Evolutionary conservation across 2,888 invertebrate genomes (phyloP).

Genomic region (Tenodera sinensis): DNA sequence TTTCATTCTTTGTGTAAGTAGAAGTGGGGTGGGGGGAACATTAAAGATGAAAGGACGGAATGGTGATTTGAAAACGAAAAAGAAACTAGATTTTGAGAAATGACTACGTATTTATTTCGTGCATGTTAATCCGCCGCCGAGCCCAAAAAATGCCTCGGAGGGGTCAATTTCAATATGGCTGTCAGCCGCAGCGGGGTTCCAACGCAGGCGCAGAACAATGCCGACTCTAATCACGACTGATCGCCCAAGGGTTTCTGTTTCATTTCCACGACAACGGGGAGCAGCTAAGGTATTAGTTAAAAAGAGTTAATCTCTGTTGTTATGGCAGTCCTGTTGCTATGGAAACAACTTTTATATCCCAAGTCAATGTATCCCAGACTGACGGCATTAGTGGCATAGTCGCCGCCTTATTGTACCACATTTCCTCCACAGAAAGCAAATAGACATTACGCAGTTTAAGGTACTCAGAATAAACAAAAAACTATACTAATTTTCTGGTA

Average conservation of each 20-base stretch:
- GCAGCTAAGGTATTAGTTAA: neutral
- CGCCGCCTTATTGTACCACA: too few species aligned
- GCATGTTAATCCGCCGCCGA: slow-evolving; percentile 5
- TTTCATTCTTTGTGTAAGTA: neutral
- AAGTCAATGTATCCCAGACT: too few species aligned
- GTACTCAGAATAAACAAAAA: too few species aligned
- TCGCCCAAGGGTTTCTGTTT: slow-evolving; percentile 12
- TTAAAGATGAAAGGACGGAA: neutral
- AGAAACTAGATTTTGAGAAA: slow-evolving; percentile 11
- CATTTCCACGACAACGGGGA: neutral
- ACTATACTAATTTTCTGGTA: too few species aligned
- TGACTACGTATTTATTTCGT: slow-evolving; percentile 16
- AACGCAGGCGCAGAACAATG: slow-evolving; percentile 21
- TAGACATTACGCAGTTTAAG: too few species aligned
- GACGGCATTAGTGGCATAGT: too few species aligned
- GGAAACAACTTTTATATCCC: too few species aligned
- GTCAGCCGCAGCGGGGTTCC: slow-evolving; percentile 17
- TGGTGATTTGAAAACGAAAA: slow-evolving; percentile 9
- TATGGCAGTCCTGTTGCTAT: too few species aligned
- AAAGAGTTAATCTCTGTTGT: neutral
- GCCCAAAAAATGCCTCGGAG: slow-evolving; percentile 10
- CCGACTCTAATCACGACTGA: slow-evolving; percentile 11
- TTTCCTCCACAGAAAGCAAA: too few species aligned
- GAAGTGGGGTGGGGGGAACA: neutral
- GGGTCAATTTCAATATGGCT: slow-evolving; percentile 28